These are phyloP conservation scores for Limnephilus marmoratus DNA, from an alignment of 2,888 invertebrate species.

Conservation along the genomic window DNA sequence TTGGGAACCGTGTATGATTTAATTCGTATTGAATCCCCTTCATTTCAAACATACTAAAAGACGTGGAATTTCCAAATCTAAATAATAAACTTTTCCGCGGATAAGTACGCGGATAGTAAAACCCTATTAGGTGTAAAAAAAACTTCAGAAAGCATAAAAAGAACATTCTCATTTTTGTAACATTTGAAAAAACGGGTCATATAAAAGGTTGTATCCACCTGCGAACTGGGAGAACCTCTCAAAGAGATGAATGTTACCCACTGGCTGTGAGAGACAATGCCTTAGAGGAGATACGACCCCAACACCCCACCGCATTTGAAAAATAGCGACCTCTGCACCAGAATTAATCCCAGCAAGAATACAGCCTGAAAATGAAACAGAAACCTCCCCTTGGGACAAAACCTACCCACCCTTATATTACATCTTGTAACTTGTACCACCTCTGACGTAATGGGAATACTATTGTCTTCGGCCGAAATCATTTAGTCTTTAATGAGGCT, in stretches of 20 bases:
- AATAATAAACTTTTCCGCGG: not conserved
- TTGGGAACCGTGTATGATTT: too few relatives aligned
- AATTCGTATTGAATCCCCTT: too few relatives aligned
- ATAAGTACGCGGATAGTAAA: not conserved
- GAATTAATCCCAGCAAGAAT: constrained; percentile 14
- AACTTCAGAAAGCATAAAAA: not conserved
- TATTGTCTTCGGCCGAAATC: not conserved
- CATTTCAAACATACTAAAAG: too few relatives aligned
- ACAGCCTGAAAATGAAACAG: not conserved
- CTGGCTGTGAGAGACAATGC: constrained; percentile 10
- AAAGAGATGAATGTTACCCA: constrained; percentile 19
- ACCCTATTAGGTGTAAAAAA: not conserved
- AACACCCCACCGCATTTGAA: constrained; percentile 26
- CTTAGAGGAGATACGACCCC: not conserved
- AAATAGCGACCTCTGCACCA: constrained; percentile 33
- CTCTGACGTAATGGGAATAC: not conserved
- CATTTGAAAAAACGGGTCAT: not conserved
- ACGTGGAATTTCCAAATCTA: too few relatives aligned
- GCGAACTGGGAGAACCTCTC: constrained; percentile 23
- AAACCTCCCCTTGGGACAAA: not conserved
- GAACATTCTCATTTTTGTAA: not conserved
- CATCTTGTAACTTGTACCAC: not conserved
- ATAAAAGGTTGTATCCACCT: constrained; percentile 29
- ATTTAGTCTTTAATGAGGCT: not conserved
- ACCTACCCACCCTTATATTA: not conserved